Percentiles rank a stretch among this genome's conserved stretches.
phyloP scores from a whole-genome alignment of 2,888 invertebrate genomes.

The Piscicola geometra region DNA sequence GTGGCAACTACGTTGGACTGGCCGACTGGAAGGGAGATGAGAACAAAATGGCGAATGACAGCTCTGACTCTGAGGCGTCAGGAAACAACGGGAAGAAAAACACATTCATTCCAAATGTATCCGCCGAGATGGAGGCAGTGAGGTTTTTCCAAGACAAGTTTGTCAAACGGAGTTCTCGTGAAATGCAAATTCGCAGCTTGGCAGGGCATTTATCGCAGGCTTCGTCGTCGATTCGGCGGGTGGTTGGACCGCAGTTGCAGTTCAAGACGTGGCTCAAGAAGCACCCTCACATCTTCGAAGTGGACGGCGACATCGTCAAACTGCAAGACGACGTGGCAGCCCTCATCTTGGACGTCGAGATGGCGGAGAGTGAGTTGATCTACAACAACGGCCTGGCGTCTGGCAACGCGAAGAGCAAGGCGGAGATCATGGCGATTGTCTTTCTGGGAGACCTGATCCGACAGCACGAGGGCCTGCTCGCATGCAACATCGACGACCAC shows the following conservation, averaged over 20 bases:
- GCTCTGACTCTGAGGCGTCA: conserved; percentile 32
- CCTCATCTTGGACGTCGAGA: conserved; percentile 28
- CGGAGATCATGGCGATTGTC: conserved; percentile 30
- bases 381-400: conserved; percentile 12
- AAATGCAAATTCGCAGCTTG: conserved; percentile 33
- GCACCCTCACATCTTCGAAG: conserved; percentile 38
- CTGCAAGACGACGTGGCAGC: conserved; percentile 37
- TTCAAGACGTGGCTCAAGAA: conserved; percentile 32
- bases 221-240: conserved; percentile 25
- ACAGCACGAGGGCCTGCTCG: conserved; percentile 28
- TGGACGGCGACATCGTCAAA: conserved; percentile 27
- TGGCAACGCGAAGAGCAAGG: conserved; percentile 23
- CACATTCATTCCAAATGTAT: conserved; percentile 33
- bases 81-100: conserved; percentile 13
- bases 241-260: conserved; percentile 37
- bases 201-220: conserved; percentile 36
- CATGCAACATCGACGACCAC: conserved; percentile 25
- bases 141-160: conserved; percentile 36
- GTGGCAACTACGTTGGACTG: conserved; percentile 30
- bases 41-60: conserved; percentile 20
- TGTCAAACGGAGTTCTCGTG: conserved; percentile 28
- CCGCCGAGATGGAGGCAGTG: conserved; percentile 35
- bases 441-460: conserved; percentile 33
- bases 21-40: conserved; percentile 27
- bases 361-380: conserved; percentile 25